These are phyloP conservation scores for Cephus cinctus DNA, from an alignment of 1,140 invertebrate species.

Conservation along the genomic window DNA sequence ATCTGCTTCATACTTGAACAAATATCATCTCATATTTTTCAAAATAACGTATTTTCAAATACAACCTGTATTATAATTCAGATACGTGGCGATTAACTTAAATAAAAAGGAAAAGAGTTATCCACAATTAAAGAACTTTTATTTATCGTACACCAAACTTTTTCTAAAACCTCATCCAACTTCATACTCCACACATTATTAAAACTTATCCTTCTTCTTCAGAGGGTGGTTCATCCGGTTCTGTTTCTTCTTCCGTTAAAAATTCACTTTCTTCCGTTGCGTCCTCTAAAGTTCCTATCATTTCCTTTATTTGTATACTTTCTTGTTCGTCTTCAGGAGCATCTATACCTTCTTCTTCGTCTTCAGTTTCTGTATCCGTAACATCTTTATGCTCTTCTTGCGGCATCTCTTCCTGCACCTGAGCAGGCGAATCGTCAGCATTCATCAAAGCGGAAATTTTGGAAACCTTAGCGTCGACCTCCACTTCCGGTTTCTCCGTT, in stretches of 20 bases:
- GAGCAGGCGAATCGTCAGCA: neutral
- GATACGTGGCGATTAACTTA: too few relatives aligned
- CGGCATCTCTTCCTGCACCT: neutral
- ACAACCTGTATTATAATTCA: too few relatives aligned
- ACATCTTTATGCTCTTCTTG: constrained; percentile 1
- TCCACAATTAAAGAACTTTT: too few relatives aligned
- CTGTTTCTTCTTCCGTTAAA: neutral
- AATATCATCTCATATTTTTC: too few relatives aligned
- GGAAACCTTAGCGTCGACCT: neutral
- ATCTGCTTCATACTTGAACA: too few relatives aligned
- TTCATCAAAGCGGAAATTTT: constrained; percentile 4
- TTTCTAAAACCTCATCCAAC: too few relatives aligned
- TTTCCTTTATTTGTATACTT: neutral
- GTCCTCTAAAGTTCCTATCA: constrained; percentile 7
- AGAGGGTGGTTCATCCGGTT: neutral
- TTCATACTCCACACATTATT: too few relatives aligned
- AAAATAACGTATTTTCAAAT: too few relatives aligned
- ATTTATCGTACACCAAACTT: too few relatives aligned
- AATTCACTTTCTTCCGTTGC: constrained; percentile 1
- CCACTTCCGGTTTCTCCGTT: constrained; percentile 7
- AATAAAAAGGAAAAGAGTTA: too few relatives aligned
- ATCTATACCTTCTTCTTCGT: constrained; percentile 3
- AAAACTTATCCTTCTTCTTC: constrained; percentile 17
- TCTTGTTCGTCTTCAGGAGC: constrained; percentile 4
- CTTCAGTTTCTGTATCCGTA: constrained; percentile 1